phyloP scores from a whole-genome alignment of 2,888 invertebrate genomes.

The Trissonchulus latispiculum region DNA sequence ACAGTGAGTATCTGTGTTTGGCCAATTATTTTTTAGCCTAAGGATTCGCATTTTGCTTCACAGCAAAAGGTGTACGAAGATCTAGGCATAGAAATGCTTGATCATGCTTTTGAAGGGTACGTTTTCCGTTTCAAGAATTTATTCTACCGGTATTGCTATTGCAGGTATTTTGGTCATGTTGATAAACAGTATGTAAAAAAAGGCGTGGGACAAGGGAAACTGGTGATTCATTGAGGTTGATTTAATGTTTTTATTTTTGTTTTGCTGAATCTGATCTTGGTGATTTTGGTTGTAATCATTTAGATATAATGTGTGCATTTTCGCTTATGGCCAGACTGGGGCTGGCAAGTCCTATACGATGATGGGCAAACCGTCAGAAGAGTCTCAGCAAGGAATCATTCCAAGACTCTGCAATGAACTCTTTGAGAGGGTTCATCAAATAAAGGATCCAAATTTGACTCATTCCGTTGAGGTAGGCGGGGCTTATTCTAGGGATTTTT shows the following conservation, averaged over 20 bases:
- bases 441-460: constrained; percentile 66
- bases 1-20: too few relatives aligned
- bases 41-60: constrained; percentile 74
- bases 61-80: constrained; percentile 95
- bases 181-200: too few relatives aligned
- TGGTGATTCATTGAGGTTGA: too few relatives aligned
- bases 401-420: constrained; percentile 90
- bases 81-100: constrained; percentile 97
- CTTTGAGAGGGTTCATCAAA: constrained; percentile 66
- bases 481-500: too few relatives aligned
- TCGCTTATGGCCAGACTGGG: constrained; percentile 98
- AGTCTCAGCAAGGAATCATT: constrained; percentile 82
- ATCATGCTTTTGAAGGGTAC: constrained; percentile 95
- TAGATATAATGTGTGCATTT: constrained; percentile 97
- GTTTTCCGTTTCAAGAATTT: too few relatives aligned
- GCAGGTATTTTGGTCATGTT: too few relatives aligned
- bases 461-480: constrained; percentile 76
- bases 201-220: too few relatives aligned
- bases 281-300: too few relatives aligned
- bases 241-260: too few relatives aligned
- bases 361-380: constrained; percentile 64
- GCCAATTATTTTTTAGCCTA: constrained; percentile 59
- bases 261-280: too few relatives aligned
- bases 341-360: constrained; percentile 99
- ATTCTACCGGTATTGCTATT: too few relatives aligned